A percentile compares a stretch with the other conserved stretches of the same genome.
These are phyloP conservation scores for Pagetopsis macropterus DNA, from an alignment of 2,797 vertebrate genomes.

Conservation along the genomic window DNA sequence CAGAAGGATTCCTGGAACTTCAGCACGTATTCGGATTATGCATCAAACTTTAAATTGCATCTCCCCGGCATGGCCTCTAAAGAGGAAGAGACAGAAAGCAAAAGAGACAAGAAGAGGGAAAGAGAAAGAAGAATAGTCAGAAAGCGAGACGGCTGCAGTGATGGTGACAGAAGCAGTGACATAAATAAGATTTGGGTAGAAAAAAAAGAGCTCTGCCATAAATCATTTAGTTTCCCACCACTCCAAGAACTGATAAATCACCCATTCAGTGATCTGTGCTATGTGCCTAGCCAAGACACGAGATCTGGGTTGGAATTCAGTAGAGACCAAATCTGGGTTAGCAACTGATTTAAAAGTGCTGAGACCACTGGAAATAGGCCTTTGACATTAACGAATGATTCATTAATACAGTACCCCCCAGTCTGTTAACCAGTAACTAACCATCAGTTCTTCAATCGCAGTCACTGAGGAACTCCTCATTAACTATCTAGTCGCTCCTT, in stretches of 20 bases:
- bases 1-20: neutral
- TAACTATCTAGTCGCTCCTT: no score
- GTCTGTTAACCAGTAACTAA: no score
- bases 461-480: no score
- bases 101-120: constrained; percentile 17
- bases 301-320: constrained; percentile 65
- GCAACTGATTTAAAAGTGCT: constrained; percentile 64
- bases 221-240: constrained; percentile 61
- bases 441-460: no score
- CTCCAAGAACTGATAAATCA: constrained; percentile 61
- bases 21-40: constrained; percentile 37
- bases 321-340: constrained; percentile 67
- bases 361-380: constrained; percentile 52
- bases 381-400: constrained; percentile 17
- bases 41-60: constrained; percentile 33
- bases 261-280: constrained; percentile 22
- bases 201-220: constrained; percentile 28
- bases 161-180: constrained; percentile 15
- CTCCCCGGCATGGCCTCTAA: constrained; percentile 38
- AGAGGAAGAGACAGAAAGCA: constrained; percentile 4
- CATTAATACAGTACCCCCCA: no score
- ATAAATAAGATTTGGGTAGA: constrained; percentile 49
- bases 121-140: constrained; percentile 13
- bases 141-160: constrained; percentile 4
- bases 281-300: constrained; percentile 39